These are phyloP conservation scores for Scolopax rusticola DNA, from an alignment of 2,797 vertebrate species.

Conservation along the genomic window DNA sequence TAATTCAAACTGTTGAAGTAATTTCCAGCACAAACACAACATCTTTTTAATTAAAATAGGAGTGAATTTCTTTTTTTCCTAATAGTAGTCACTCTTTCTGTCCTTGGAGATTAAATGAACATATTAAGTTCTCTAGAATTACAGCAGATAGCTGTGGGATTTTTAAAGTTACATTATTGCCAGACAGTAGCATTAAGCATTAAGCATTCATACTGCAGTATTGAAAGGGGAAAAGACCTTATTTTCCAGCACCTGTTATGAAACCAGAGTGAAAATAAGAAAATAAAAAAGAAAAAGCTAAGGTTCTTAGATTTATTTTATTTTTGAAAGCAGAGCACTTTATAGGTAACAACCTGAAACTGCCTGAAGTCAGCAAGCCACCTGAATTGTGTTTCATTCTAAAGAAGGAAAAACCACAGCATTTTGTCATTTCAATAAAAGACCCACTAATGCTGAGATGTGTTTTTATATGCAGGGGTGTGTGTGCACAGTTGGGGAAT, in stretches of 20 bases:
- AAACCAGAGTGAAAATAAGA: conserved; percentile 12
- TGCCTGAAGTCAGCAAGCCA: background rate
- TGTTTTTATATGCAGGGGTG: background rate
- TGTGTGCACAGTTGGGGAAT: background rate
- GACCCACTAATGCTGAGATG: background rate
- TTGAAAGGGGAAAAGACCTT: background rate
- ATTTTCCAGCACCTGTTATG: conserved; percentile 2
- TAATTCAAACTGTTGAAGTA: conserved; percentile 3
- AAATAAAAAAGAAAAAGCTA: background rate
- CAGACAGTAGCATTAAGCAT: background rate
- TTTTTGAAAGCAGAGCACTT: background rate
- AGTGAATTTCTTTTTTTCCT: background rate
- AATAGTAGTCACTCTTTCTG: conserved; percentile 34
- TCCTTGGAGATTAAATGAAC: conserved; percentile 54
- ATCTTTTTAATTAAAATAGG: conserved; percentile 62
- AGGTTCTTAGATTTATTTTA: background rate
- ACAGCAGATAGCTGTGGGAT: background rate
- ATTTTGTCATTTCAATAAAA: background rate
- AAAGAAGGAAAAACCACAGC: background rate
- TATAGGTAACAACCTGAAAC: background rate
- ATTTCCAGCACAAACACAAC: conserved; percentile 42
- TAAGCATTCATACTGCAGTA: background rate
- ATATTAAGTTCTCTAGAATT: conserved; percentile 48
- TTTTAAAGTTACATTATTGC: conserved; percentile 12
- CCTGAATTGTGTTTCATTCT: background rate